Evolutionary conservation across 1,140 invertebrate species (phyloP), one percentile per base, ranked within the genome.

Genomic region (Luehdorfia chinensis): DNA sequence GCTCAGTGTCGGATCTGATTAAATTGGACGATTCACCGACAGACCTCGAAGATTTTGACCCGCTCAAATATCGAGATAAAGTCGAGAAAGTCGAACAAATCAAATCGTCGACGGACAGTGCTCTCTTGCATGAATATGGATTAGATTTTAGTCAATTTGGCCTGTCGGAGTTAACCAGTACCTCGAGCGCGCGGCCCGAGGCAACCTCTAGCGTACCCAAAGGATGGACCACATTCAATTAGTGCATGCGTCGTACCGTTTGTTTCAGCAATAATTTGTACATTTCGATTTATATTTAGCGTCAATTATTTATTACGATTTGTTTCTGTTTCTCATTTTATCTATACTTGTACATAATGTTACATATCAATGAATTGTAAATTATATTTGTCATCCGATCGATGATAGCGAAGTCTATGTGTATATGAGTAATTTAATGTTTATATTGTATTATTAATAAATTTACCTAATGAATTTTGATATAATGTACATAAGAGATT

Each of bases 61-160:
- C 81, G n/a, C 66, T 85, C 27, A 80, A 71, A 56, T 66, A 59
- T 52, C 69, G 73, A 28, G 69, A 78, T 60, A 80, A 69, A 63
- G 65, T 52, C 14, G 68, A 81, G 14, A 75, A 70, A 49, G 56
- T 57, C 7, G 69, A 80, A 30, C 63, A 66, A 41, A 52, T 66
- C 30, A 80, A 80, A 33, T 53, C 69, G 2, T 69, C 73, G 7
- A 67, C 81, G 27, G 88, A 89, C 49, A 88, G 87, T 63, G 88
- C 88, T 31, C 70, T 89, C 28, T 78, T 90, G 55, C 84, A 89
- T 46, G 88, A 90, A 47, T 90, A 90, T 51, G 89, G 89, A 11
- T 59, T 90, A 53, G 87, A 89, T 62, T 89, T 89, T 64, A 88
- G 87, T 54, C 81, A 75, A 39, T 85, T 78, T 30, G 74, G 74